Base-by-base conservation (phyloP, 92 coral and sea anemone genomes). In the Paragorgia papillata region DNA sequence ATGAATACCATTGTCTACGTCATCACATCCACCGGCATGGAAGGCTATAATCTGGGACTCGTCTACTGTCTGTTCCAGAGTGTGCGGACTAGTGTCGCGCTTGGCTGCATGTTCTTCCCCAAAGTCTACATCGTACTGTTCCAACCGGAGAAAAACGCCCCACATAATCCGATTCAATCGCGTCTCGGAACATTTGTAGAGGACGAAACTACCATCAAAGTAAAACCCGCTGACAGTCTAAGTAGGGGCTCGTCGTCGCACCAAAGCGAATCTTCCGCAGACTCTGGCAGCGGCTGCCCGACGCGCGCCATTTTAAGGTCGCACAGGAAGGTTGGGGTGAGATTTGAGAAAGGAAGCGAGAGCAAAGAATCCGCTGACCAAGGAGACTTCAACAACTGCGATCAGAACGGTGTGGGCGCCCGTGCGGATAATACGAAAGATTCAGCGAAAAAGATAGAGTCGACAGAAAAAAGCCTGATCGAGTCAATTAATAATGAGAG, bases 101-200 rank as follows among this genome's bases (percentile, higher is more conserved):
- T 92, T 18, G 76, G 84, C n/a, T 90, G 97, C 22, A 87, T 88
- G 68, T 90, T 92, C 53, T 40, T 90, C 28, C 96, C 97, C 30
- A 92, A 92, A 80, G 90, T 85, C 10, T 92, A 92, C 65, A 65
- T 92, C 58, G 88, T 92, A 21, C 64, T 92, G 27, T 69, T 88
- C 29, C 96, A 85, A 32, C 97, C 91, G 41, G 88, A 90, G 79
- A 92, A 85, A 66, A 92, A 92, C 71, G 84, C 81, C 22, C 96
- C 80, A 46, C 88, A 80, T 13, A 76, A 85, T 24, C 75, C 87
- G 21, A 32, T 67, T 7, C 43, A 67, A 21, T 67, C 74, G 0
- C 22, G 43, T 9, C 46, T 67, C 28, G 74, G 74, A 0, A 67
- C 55, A 41, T 67, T 67, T 67, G 74, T 67, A 14, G 56, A 67